Evolutionary conservation across 2,113 vertebrate species (phyloP), one percentile per base, ranked within the genome.

Genomic region (Epinephelus lanceolatus): DNA sequence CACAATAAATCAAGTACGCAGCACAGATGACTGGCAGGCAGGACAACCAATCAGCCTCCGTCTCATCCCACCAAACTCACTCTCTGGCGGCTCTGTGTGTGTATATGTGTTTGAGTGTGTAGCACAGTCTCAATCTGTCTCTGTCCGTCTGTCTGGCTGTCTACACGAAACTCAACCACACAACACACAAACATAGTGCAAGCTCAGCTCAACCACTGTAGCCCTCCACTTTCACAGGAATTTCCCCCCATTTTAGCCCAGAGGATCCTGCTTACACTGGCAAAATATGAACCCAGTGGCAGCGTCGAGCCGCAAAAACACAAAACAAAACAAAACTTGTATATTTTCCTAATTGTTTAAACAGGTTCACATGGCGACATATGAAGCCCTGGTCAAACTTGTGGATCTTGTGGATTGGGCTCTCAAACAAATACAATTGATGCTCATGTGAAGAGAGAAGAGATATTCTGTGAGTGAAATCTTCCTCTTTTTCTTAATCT

Each of bases 101-200:
- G 37, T 56, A 14, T 40, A 15, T 51, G 33, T 65, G 65, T 85
- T 70, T 18, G 27, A 52, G 30, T 83, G 2, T 40, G 40, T 30
- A 37, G 65, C 33, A 11, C 18, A 25, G 72, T 73, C 74, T 91
- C 80, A 70, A 61, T 84, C 69, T 0, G 65, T 88, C 79, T 84
- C 72, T 85, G 60, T 79, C 62, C 73, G 73, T 76, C 83, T 49
- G 72, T 63, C 62, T 83, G 80, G 25, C 81, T 53, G 83, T 89
- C 88, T 71, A 70, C 88, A 71, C 56, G 23, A 72, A 66, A 71
- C 65, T 75, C 88, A 90, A 90, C 93, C 92, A 81, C 93, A 91
- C 87, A 86, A 92, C 87, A 88, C 89, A 88, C 83, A 91, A 88
- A 87, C 72, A 92, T 83, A 93, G 67, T 92, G 91, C 94, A 89